Conservation (phyloP, 2,888 invertebrate genomes). For the Sarcophaga carnaria region DNA sequence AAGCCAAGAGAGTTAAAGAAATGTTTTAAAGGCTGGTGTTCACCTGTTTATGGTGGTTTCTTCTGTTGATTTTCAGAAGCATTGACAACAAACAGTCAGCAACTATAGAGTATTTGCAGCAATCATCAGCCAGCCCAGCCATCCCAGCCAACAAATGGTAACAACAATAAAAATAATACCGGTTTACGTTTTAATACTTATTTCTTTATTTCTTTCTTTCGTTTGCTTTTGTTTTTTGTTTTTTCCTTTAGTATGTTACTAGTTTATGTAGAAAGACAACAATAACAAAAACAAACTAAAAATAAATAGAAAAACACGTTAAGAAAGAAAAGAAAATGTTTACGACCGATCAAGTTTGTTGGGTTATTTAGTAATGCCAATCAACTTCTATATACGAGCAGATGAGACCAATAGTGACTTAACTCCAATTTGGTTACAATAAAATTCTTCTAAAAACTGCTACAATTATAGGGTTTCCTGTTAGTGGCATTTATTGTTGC, state of each 20-base stretch:
- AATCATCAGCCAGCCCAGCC: not conserved
- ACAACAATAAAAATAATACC: not conserved
- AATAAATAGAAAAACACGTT: slow-evolving; percentile 16
- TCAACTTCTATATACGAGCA: not conserved
- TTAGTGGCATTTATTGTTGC: too few species aligned
- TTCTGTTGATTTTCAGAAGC: slow-evolving; percentile 37
- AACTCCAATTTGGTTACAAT: not conserved
- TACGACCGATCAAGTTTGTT: slow-evolving; percentile 34
- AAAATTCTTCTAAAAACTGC: not conserved
- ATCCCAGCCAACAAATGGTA: not conserved
- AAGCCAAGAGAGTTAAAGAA: not conserved
- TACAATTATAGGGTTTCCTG: not conserved
- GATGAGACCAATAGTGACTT: not conserved
- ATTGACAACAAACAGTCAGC: slow-evolving; percentile 40
- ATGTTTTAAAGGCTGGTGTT: slow-evolving; percentile 50
- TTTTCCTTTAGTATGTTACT: slow-evolving; percentile 39
- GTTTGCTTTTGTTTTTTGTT: not conserved
- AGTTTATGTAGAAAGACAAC: slow-evolving; percentile 13
- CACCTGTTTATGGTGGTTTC: slow-evolving; percentile 51
- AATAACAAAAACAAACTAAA: not conserved
- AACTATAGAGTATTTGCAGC: not conserved
- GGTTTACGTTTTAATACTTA: not conserved
- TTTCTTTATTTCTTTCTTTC: not conserved
- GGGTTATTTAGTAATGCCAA: slow-evolving; percentile 27
- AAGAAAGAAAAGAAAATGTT: slow-evolving; percentile 43